Base-by-base conservation (phyloP, 2,888 invertebrate genomes). In the Pyrrhosoma nymphula region DNA sequence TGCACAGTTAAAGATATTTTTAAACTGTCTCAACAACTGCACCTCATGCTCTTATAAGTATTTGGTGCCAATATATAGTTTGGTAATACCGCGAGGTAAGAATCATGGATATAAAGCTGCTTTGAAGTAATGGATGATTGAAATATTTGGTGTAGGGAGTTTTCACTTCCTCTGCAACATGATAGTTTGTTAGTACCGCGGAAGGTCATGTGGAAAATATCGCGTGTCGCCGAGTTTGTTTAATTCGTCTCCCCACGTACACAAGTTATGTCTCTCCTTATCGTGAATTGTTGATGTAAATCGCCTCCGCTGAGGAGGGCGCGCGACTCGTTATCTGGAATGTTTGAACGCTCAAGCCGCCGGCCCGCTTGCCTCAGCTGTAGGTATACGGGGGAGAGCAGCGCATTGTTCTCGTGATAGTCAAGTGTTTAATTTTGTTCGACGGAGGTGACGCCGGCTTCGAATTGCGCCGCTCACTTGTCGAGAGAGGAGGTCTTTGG, bases 381-480 rank as follows among this genome's bases (percentile, higher is more conserved):
- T 20, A 20, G 82, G 30, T 8, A 47, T 47, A 47, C 47, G 47
- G 47, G 47, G 47, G 69, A 26, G 30, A 26, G 82, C 8, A n/a
- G 23, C 75, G 12, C 6, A 75, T 75, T 75, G 75, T 30, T 18
- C 75, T 75, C 75, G 2, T 16, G 16, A 8, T 16, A 4, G 63
- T 30, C 75, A 6, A 69, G 26, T 8, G 82, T 82, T 82, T 82
- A 82, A 82, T 82, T 82, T 82, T 82, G 82, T 35, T 82, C 82
- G 30, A 82, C 14, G 82, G n/a, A 8, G 82, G 35, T 35, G 30
- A 82, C 82, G 82, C 35, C 35, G 47, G 35, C 16, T 82, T 30
- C 35, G 82, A 82, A 82, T 82, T 82, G 82, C 82, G 82, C 35
- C 35, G 82, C 35, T 82, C 82, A 35, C 82, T 82, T 82, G 82